A percentile compares a stretch with the other conserved stretches of the same genome.
These are phyloP conservation scores for Hydrotaea cyrtoneurina DNA, from an alignment of 2,888 invertebrate genomes.

Conservation along the genomic window DNA sequence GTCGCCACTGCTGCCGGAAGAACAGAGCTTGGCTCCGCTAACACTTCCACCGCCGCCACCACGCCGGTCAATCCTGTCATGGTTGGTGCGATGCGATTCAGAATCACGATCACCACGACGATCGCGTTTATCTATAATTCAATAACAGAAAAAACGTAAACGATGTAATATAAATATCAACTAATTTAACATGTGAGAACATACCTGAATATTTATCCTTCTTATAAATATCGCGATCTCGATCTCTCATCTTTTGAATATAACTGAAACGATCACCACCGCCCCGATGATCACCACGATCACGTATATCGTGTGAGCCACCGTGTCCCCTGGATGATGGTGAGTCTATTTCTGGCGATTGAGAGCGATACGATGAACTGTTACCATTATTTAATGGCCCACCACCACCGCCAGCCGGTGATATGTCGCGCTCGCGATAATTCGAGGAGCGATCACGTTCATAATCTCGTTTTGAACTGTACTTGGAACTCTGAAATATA, in stretches of 20 bases:
- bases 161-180: background rate
- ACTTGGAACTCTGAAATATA: conserved; percentile 87
- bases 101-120: conserved; percentile 83
- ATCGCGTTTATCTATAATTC: conserved; percentile 86
- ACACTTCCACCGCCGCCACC: conserved; percentile 69
- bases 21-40: conserved; percentile 78
- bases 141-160: background rate
- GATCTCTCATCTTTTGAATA: conserved; percentile 81
- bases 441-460: conserved; percentile 81
- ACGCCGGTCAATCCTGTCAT: conserved; percentile 89
- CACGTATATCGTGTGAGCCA: conserved; percentile 79
- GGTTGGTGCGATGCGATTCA: conserved; percentile 90
- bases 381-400: conserved; percentile 82
- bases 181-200: no score
- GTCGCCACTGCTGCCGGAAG: conserved; percentile 77
- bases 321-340: conserved; percentile 81
- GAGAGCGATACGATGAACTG: conserved; percentile 86
- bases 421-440: conserved; percentile 80
- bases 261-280: conserved; percentile 83
- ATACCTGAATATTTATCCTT: conserved; percentile 94
- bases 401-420: conserved; percentile 76
- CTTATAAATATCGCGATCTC: conserved; percentile 94
- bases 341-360: conserved; percentile 88
- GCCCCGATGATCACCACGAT: conserved; percentile 78
- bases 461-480: conserved; percentile 89